Base-by-base conservation (phyloP, 2,797 vertebrate species). In the Argya squamiceps region DNA sequence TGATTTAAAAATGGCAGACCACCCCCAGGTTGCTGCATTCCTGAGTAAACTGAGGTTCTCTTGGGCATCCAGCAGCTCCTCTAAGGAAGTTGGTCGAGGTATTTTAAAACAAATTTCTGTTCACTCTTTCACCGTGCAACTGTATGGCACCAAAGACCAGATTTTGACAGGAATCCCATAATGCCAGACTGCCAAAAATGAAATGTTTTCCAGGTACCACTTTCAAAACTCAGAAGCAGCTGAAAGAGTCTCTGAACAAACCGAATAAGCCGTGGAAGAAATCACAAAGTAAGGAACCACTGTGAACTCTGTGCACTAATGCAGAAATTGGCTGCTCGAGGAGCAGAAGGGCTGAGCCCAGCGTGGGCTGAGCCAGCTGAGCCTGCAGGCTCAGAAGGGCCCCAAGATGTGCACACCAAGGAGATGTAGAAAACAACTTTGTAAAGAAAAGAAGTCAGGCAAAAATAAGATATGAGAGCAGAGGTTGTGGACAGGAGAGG, bases 141-240 rank as follows among this genome's bases (percentile, higher is more conserved):
- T 71, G 32, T 84, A 86, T 43, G 93, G 94, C 96, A 84, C 96
- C 96, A 92, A 55, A 84, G 41, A 32, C 88, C 97, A 96, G 92
- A 94, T 71, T 95, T 88, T 96, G 89, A 84, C 76, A 87, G 93
- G 95, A 93, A 88, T 95, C 96, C 97, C 96, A 11, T 96, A 83
- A 93, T 91, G 89, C 96, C 97, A 95, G 97, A 93, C 77, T 97
- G 96, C 96, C 92, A 96, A 97, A 85, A 59, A 77, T 95, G 94
- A 97, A 95, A 97, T 98, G 97, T 98, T 98, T 98, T 98, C 98
- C 98, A 98, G 98, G 98, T 98, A 97, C 98, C 96, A 98, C 98
- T 97, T 98, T 98, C 98, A 98, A 98, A 98, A 94, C 98, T 97
- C 98, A 98, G 98, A 98, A 98, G 98, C 98, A 98, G 96, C 97